These are phyloP conservation scores for Erebia aethiops DNA, from an alignment of 2,888 invertebrate genomes.

Conservation along the genomic window DNA sequence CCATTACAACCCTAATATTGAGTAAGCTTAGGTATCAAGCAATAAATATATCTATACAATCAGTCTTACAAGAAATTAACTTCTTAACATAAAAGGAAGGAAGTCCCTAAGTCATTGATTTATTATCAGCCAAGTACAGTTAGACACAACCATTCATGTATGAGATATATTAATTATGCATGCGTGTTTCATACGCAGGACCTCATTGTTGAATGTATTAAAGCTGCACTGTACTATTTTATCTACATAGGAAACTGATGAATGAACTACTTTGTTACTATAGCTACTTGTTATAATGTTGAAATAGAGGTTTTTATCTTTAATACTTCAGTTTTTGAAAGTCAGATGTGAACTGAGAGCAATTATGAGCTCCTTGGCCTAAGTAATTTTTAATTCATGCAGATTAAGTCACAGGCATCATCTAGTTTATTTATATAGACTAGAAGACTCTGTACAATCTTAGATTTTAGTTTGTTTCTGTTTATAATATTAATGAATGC, in stretches of 20 bases:
- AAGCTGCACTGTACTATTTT: conserved; percentile 41
- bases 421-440: no score
- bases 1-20: no score
- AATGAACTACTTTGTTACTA: conserved; percentile 19
- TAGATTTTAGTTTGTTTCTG: neutral
- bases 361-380: neutral
- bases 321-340: neutral
- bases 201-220: conserved; percentile 55
- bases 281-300: conserved; percentile 12
- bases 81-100: conserved; percentile 20
- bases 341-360: neutral
- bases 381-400: no score
- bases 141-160: conserved; percentile 39
- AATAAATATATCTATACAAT: neutral
- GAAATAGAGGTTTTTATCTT: conserved; percentile 5
- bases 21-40: neutral
- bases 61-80: neutral
- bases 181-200: conserved; percentile 59
- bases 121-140: conserved; percentile 41
- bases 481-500: neutral
- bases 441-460: no score
- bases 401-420: no score
- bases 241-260: conserved; percentile 41
- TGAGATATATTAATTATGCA: conserved; percentile 64
- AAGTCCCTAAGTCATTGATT: conserved; percentile 37